Percentiles rank a stretch among this genome's conserved stretches.
Evolutionary conservation across 2,113 vertebrate species (phyloP).

Genomic region (Hystrix cristata): DNA sequence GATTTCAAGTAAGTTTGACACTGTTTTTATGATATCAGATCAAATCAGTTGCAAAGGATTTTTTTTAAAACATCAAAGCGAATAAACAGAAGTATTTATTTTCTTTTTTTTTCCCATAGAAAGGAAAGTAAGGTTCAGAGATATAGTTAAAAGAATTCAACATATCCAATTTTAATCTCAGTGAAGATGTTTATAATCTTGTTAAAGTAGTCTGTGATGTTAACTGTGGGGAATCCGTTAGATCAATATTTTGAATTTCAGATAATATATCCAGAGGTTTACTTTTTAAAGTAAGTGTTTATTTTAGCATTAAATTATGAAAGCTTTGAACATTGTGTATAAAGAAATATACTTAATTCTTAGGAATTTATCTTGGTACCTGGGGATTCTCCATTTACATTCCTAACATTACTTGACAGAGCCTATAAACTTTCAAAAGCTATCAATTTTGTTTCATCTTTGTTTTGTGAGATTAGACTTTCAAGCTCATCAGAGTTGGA

Average conservation of each 20-base stretch:
- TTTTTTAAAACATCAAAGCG: background rate
- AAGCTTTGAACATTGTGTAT: background rate
- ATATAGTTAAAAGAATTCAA: background rate
- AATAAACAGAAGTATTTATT: background rate
- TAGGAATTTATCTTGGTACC: background rate
- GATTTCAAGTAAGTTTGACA: background rate
- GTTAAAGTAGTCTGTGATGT: background rate
- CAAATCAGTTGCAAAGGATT: background rate
- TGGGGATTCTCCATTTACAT: background rate
- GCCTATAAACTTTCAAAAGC: background rate
- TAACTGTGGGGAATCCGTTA: constrained; percentile 11
- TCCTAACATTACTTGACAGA: background rate
- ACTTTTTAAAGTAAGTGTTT: background rate
- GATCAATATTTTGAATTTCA: constrained; percentile 37
- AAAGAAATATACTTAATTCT: constrained; percentile 28
- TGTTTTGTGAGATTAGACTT: background rate
- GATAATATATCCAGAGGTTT: background rate
- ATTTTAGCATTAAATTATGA: background rate
- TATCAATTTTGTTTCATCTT: background rate
- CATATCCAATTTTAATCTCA: constrained; percentile 2
- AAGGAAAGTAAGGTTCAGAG: background rate
- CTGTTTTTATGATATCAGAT: background rate
- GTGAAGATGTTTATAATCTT: constrained; percentile 14
- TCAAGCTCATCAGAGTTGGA: background rate
- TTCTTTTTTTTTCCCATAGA: background rate